These are phyloP conservation scores for Leistus spinibarbis DNA, from an alignment of 2,888 invertebrate species.

Conservation along the genomic window DNA sequence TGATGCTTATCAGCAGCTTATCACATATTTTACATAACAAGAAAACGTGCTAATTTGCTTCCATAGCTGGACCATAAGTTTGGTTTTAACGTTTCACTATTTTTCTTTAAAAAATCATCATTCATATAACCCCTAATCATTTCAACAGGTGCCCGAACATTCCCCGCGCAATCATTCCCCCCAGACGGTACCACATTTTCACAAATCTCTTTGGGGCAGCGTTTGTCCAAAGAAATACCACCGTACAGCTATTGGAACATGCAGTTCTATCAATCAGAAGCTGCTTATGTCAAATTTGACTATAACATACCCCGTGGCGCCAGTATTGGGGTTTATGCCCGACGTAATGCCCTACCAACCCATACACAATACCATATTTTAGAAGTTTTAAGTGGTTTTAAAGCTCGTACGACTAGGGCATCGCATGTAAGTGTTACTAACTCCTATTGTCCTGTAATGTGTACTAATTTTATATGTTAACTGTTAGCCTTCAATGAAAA, in stretches of 20 bases:
- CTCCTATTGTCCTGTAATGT: not conserved
- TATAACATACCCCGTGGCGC: slow-evolving; percentile 91
- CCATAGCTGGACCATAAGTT: slow-evolving; percentile 13
- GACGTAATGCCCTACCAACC: slow-evolving; percentile 92
- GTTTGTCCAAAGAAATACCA: slow-evolving; percentile 85
- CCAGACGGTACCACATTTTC: slow-evolving; percentile 92
- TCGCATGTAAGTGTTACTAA: slow-evolving; percentile 75
- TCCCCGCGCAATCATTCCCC: slow-evolving; percentile 88
- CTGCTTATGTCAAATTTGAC: slow-evolving; percentile 93
- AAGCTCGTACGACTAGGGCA: slow-evolving; percentile 81
- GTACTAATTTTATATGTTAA: slow-evolving; percentile 16
- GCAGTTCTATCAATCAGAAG: slow-evolving; percentile 94
- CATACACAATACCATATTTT: slow-evolving; percentile 96
- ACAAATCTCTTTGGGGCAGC: slow-evolving; percentile 86
- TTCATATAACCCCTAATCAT: slow-evolving; percentile 18
- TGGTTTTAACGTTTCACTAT: slow-evolving; percentile 19
- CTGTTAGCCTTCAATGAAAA: slow-evolving; percentile 82
- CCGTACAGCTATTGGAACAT: slow-evolving; percentile 97
- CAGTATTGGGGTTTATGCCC: slow-evolving; percentile 92
- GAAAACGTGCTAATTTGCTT: slow-evolving; percentile 27
- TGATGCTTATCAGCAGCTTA: slow-evolving; percentile 36
- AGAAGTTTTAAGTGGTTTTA: slow-evolving; percentile 90
- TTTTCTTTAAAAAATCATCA: slow-evolving; percentile 40
- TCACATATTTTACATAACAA: slow-evolving; percentile 23
- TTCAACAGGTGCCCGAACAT: slow-evolving; percentile 78